Evolutionary conservation across 2,113 vertebrate species (phyloP), one percentile per base, ranked within the genome.

Genomic region (Stegostoma tigrinum): DNA sequence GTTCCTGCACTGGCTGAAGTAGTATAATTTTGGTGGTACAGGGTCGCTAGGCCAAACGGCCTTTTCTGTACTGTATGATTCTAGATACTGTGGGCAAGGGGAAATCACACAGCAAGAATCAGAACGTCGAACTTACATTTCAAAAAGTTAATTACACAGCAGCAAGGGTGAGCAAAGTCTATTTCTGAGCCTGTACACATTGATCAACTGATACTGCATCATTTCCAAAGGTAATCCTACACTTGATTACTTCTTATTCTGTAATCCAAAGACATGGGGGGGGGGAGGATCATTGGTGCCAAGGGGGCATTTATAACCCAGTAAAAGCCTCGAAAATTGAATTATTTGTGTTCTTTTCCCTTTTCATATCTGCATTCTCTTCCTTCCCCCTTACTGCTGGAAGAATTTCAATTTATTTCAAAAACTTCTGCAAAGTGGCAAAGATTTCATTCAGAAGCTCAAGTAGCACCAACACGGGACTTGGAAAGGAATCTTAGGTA

Each of bases 161-260:
- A 87, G 45, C 19, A 42, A 38, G 30, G 23, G 45, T 52, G 52
- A 89, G 52, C 45, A 48, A 89, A 89, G 48, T 55, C 48, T 24
- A 55, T 24, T 24, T 7, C 7, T 5, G 2, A 24, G 45, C 38
- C 52, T 64, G 45, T 95, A 48, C 42, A 61, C 72, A 80, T 75
- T 83, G 72, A 80, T n/a, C 95, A 95, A 61, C 95, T 23, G 72
- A 42, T 66, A 78, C 64, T 85, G 52, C 72, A 95, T 95, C 95
- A 55, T 67, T 48, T 95, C 17, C 34, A 68, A 94, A 21, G n/a
- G 21, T 17, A 78, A 52, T 75, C 42, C 27, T 42, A 48, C 23
- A 75, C 70, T 95, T 95, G 55, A 85, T 95, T 75, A 85, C 66
- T 66, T 64, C 85, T 83, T 14, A 80, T 23, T 8, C 24, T 24